Evolutionary conservation across 2,797 vertebrate species (phyloP).

Genomic region (Gorsachius magnificus): DNA sequence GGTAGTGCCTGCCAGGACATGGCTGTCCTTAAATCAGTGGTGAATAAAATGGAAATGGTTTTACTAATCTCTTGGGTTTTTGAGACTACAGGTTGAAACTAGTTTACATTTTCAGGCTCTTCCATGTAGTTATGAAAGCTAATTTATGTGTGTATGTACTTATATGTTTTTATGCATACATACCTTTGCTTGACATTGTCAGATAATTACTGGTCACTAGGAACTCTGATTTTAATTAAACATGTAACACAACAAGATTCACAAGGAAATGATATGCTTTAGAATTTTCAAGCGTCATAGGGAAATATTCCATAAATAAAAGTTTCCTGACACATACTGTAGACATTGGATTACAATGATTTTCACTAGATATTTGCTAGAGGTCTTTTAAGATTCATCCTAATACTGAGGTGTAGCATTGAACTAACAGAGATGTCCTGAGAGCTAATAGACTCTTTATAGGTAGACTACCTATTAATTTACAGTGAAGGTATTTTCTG

Average conservation of each 20-base stretch:
- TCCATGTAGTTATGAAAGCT: neutral
- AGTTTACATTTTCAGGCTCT: neutral
- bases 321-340: neutral
- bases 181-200: neutral
- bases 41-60: neutral
- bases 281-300: neutral
- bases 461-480: neutral
- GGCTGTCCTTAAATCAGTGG: neutral
- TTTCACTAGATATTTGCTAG: neutral
- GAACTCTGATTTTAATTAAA: neutral
- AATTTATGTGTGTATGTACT: neutral
- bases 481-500: neutral
- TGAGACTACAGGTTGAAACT: neutral
- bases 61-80: neutral
- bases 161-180: neutral
- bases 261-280: neutral
- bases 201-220: neutral
- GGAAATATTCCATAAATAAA: neutral
- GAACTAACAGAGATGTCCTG: neutral
- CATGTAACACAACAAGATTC: neutral
- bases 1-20: fast-evolving
- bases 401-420: neutral
- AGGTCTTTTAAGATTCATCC: neutral
- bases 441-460: neutral
- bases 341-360: neutral